phyloP scores from a whole-genome alignment of 1,140 invertebrate genomes.

The Aphis gossypii region DNA sequence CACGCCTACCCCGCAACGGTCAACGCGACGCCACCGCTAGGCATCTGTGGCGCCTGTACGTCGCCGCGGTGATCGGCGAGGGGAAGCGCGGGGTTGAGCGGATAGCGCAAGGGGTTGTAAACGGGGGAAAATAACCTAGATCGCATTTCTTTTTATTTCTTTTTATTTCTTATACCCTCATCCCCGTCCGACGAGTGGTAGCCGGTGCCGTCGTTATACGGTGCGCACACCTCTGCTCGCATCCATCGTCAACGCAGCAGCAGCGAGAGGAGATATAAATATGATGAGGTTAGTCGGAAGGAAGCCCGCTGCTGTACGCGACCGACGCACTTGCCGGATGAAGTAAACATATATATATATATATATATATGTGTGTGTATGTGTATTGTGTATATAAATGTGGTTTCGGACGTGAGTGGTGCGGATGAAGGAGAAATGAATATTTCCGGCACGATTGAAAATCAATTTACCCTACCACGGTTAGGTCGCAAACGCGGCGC shows the following conservation, averaged over 20 bases:
- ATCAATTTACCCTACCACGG: neutral
- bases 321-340: neutral
- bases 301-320: neutral
- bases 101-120: neutral
- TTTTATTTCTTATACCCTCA: neutral
- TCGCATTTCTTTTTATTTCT: slow-evolving; percentile 3
- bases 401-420: neutral
- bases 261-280: neutral
- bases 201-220: neutral
- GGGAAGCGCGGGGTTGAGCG: neutral
- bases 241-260: neutral
- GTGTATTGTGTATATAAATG: neutral
- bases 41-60: slow-evolving; percentile 36
- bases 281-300: neutral
- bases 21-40: slow-evolving; percentile 49
- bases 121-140: slow-evolving; percentile 14
- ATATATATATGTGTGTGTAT: neutral
- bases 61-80: neutral
- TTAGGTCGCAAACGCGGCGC: neutral
- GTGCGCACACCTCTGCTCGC: neutral
- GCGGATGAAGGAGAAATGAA: neutral
- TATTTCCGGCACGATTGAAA: slow-evolving; percentile 36
- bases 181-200: neutral
- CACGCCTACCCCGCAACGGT: slow-evolving; percentile 45
- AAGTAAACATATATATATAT: neutral